Evolutionary conservation across 2,797 vertebrate genomes (phyloP).

Genomic region (Erpetoichthys calabaricus): DNA sequence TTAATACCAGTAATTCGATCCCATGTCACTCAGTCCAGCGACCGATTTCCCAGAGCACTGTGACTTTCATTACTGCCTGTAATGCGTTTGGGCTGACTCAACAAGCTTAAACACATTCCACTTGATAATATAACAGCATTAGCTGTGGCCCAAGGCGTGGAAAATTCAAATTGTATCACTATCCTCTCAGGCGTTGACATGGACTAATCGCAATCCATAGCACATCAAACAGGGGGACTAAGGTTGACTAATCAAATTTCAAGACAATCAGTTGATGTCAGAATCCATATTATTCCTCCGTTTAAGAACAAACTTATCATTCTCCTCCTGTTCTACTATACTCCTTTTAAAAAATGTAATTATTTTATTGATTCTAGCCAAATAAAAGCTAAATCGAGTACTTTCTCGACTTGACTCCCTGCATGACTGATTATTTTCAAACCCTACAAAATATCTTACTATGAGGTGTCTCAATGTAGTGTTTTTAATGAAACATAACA

Average conservation of each 20-base stretch:
- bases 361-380: not conserved
- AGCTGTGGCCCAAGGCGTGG: slow-evolving; percentile 13
- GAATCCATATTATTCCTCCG: slow-evolving; percentile 7
- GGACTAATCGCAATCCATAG: slow-evolving; percentile 13
- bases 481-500: no score
- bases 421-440: no score
- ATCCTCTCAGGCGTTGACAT: slow-evolving; percentile 10
- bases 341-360: slow-evolving; percentile 1
- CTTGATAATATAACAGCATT: slow-evolving; percentile 15
- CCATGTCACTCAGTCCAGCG: slow-evolving; percentile 4
- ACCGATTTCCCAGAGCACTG: not conserved
- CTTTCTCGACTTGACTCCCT: no score
- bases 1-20: slow-evolving; percentile 13
- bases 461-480: no score
- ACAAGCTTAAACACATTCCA: slow-evolving; percentile 16
- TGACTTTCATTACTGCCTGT: slow-evolving; percentile 6
- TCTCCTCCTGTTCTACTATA: not conserved
- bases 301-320: slow-evolving; percentile 4
- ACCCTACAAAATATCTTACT: no score
- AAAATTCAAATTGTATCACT: slow-evolving; percentile 15
- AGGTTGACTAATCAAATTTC: slow-evolving; percentile 14
- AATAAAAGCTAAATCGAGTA: not conserved
- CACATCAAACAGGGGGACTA: slow-evolving; percentile 11
- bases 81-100: slow-evolving; percentile 5
- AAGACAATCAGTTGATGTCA: slow-evolving; percentile 9